Evolutionary conservation across 2,797 vertebrate species (phyloP).

Genomic region (Chelidonichthys spinosus): DNA sequence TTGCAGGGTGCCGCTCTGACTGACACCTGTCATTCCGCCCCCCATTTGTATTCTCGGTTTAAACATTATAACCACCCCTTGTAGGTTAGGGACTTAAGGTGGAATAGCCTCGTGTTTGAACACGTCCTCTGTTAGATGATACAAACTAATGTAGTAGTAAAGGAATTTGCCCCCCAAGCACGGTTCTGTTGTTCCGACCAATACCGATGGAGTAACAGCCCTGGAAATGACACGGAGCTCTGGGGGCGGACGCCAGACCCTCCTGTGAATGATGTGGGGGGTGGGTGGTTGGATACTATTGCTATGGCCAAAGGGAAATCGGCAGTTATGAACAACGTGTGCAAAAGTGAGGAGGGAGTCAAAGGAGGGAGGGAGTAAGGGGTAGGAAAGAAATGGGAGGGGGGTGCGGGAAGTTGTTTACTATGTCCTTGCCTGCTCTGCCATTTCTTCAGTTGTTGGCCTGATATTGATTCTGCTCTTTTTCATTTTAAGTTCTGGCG

Average conservation of each 20-base stretch:
- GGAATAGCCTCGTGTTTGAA: not conserved
- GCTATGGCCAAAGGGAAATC: constrained; percentile 80
- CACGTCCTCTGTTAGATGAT: constrained; percentile 8
- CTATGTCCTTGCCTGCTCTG: constrained; percentile 71
- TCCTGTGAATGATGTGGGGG: constrained; percentile 70
- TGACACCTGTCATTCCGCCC: constrained; percentile 70
- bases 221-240: constrained; percentile 65
- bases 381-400: constrained; percentile 72
- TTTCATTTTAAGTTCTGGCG: constrained; percentile 7
- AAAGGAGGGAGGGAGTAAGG: constrained; percentile 65
- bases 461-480: constrained; percentile 45
- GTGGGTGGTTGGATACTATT: constrained; percentile 71
- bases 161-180: constrained; percentile 54
- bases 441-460: constrained; percentile 45
- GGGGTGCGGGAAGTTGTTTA: constrained; percentile 79
- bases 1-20: constrained; percentile 34
- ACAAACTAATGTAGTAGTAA: constrained; percentile 37
- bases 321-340: constrained; percentile 84
- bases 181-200: constrained; percentile 11
- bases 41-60: not conserved
- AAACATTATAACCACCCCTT: not conserved
- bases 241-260: constrained; percentile 65
- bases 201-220: constrained; percentile 58
- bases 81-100: not conserved
- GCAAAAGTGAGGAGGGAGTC: constrained; percentile 78